Evolutionary conservation across 2,888 invertebrate species (phyloP).

Genomic region (Agrotis segetum): DNA sequence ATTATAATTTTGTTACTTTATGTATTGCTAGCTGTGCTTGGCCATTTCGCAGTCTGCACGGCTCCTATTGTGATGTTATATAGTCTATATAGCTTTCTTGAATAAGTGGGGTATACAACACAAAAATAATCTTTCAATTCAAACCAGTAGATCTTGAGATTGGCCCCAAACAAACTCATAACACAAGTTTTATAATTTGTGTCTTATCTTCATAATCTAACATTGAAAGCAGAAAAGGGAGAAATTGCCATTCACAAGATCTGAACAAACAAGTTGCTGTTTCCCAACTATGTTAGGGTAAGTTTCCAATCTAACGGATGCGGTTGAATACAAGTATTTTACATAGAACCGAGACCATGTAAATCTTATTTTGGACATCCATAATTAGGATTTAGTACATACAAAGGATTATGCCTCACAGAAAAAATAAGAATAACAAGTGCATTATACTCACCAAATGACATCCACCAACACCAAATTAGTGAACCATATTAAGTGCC

Average conservation of each 20-base stretch:
- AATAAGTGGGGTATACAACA: no score
- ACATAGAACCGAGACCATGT: no score
- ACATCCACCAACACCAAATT: constrained; percentile 37
- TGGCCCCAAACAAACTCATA: no score
- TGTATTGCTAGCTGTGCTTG: not conserved
- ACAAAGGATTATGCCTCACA: not conserved
- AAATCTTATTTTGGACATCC: not conserved
- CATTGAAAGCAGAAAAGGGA: not conserved
- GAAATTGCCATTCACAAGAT: not conserved
- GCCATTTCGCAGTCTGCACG: no score
- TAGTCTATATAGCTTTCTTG: no score
- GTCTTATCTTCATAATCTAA: not conserved
- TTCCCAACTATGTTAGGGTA: no score
- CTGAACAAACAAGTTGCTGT: not conserved
- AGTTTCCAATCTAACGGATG: no score
- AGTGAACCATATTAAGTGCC: constrained; percentile 59
- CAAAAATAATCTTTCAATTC: no score
- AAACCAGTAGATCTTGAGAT: no score
- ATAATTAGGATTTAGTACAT: not conserved
- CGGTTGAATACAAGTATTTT: no score
- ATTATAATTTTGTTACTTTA: constrained; percentile 15
- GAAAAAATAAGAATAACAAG: not conserved
- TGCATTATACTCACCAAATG: constrained; percentile 54
- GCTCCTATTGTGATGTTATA: no score
- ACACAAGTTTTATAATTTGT: no score